Evolutionary conservation across 1,140 invertebrate genomes (phyloP).

Genomic region (Leptinotarsa lineolata): DNA sequence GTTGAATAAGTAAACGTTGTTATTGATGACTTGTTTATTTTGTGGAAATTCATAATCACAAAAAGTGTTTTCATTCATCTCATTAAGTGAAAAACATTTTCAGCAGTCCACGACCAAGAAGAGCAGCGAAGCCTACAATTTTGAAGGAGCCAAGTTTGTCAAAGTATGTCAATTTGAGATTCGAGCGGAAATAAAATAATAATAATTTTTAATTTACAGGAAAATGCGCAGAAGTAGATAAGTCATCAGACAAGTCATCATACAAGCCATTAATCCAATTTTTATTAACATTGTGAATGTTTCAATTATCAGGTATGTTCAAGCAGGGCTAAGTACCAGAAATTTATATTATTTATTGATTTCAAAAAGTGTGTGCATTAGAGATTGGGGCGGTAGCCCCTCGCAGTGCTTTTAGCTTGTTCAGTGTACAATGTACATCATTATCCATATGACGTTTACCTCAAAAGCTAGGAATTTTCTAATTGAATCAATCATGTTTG

Average conservation of each 20-base stretch:
- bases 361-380: not conserved
- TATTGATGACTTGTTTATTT: no score
- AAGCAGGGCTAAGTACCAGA: no score
- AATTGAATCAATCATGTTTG: no score
- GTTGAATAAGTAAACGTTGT: no score
- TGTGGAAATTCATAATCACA: no score
- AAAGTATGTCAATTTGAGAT: conserved; percentile 15
- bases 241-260: not conserved
- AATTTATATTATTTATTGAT: not conserved
- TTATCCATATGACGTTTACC: no score
- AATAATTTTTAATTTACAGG: conserved; percentile 20
- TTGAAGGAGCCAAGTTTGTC: conserved; percentile 22
- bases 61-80: no score
- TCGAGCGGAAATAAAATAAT: not conserved
- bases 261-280: not conserved
- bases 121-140: not conserved
- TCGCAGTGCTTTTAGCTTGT: no score
- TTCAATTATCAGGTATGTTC: not conserved
- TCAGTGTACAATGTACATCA: no score
- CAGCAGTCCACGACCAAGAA: conserved; percentile 13
- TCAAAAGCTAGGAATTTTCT: no score
- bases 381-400: not conserved
- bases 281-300: not conserved
- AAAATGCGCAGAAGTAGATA: conserved; percentile 25
- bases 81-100: conserved; percentile 2